Conservation (phyloP, 92 coral and sea anemone species). For the Palythoa grandis region DNA sequence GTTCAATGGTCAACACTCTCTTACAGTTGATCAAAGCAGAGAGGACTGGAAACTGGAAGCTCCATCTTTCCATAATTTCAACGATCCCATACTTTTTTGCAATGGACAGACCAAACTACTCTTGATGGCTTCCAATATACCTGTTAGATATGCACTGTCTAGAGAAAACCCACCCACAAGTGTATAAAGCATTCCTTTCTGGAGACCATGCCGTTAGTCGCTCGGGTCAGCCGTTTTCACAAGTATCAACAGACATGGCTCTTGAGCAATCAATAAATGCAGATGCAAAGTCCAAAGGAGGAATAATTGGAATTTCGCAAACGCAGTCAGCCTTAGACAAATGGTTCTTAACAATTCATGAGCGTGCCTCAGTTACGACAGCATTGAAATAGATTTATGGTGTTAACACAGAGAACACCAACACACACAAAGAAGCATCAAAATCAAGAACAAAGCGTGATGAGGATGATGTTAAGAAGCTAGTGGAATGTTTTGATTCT, state of each 20-base stretch:
- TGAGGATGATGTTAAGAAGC: slow-evolving; percentile 51
- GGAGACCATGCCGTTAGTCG: slow-evolving; percentile 42
- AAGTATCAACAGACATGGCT: slow-evolving; percentile 22
- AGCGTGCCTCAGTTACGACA: slow-evolving; percentile 50
- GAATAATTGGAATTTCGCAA: neutral
- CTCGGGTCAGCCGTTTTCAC: neutral
- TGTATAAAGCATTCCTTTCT: slow-evolving; percentile 43
- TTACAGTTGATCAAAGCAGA: slow-evolving; percentile 66
- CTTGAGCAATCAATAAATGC: neutral
- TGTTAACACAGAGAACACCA: neutral
- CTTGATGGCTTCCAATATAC: slow-evolving; percentile 62
- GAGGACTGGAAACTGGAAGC: slow-evolving; percentile 59
- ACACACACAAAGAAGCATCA: slow-evolving; percentile 56
- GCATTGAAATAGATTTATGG: slow-evolving; percentile 60
- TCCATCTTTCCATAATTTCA: slow-evolving; percentile 47
- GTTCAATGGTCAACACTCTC: slow-evolving; percentile 42
- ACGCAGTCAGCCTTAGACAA: neutral
- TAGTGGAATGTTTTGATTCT: slow-evolving; percentile 39
- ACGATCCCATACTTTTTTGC: slow-evolving; percentile 60
- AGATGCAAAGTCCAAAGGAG: slow-evolving; percentile 4
- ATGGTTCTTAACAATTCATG: slow-evolving; percentile 11
- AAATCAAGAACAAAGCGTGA: slow-evolving; percentile 40
- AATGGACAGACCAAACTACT: slow-evolving; percentile 60
- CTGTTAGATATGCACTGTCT: slow-evolving; percentile 55
- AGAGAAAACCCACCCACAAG: slow-evolving; percentile 48